Percentiles rank a stretch among this genome's conserved stretches.
Evolutionary conservation across 2,113 vertebrate species (phyloP).

Genomic region (Alaudala cheleensis): DNA sequence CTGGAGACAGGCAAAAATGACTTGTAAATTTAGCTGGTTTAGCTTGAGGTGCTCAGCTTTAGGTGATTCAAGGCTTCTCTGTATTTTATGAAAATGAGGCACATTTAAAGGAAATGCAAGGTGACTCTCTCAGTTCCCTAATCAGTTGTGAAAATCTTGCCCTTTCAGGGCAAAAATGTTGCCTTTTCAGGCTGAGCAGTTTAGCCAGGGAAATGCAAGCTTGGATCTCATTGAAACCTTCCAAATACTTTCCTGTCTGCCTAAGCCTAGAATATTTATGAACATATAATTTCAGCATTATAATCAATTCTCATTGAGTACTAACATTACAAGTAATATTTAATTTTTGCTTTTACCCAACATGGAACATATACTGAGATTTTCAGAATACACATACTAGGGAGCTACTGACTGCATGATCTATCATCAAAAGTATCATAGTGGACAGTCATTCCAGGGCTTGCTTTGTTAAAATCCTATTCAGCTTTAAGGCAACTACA

Average conservation of each 20-base stretch:
- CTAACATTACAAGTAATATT: neutral
- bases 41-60: constrained; percentile 6
- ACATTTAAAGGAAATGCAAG: constrained; percentile 34
- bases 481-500: neutral
- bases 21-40: neutral
- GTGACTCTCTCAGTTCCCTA: neutral
- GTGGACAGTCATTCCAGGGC: neutral
- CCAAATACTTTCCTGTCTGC: neutral
- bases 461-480: neutral
- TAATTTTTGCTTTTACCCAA: neutral
- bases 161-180: neutral
- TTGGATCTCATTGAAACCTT: neutral
- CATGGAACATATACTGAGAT: neutral
- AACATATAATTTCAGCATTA: neutral
- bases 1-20: neutral
- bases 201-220: neutral
- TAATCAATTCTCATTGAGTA: neutral
- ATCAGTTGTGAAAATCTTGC: neutral
- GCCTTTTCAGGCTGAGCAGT: neutral
- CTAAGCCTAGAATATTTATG: neutral
- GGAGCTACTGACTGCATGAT: neutral
- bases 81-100: constrained; percentile 13
- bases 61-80: neutral
- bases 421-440: neutral
- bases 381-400: neutral